Evolutionary conservation across 2,888 invertebrate genomes (phyloP).

Genomic region (Apamea crenata): DNA sequence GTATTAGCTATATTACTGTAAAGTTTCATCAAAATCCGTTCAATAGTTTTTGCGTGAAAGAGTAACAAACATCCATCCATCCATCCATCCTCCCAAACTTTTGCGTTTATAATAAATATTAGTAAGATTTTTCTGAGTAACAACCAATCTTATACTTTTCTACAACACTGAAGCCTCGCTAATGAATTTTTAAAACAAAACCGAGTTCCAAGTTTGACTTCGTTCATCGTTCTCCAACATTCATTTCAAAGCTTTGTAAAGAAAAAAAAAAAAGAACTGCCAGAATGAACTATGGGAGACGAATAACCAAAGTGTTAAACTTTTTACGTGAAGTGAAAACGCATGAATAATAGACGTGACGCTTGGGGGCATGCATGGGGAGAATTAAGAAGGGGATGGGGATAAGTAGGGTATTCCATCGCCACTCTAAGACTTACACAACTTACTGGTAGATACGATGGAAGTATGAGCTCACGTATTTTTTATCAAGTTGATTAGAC

Average conservation of each 20-base stretch:
- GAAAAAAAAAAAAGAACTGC: slow-evolving; percentile 28
- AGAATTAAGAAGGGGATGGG: neutral
- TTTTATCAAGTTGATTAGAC: neutral
- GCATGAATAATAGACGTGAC: slow-evolving; percentile 54
- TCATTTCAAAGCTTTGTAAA: slow-evolving; percentile 33
- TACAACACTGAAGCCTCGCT: slow-evolving; percentile 1
- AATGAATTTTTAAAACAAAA: slow-evolving; percentile 49
- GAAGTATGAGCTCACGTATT: slow-evolving; percentile 8
- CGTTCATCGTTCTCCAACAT: slow-evolving; percentile 16
- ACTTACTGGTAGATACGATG: slow-evolving; percentile 3
- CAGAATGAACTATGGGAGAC: slow-evolving; percentile 38
- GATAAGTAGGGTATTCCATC: neutral
- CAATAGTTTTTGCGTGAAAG: no score
- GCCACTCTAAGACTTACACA: slow-evolving; percentile 11
- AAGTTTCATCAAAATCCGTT: no score
- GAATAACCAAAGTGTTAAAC: slow-evolving; percentile 45
- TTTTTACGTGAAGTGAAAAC: slow-evolving; percentile 52
- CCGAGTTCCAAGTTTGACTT: slow-evolving; percentile 40
- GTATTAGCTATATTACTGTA: no score
- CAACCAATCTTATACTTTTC: neutral
- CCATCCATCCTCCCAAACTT: no score
- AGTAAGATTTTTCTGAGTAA: slow-evolving; percentile 1
- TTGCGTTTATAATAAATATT: no score
- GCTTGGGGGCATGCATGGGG: slow-evolving; percentile 12
- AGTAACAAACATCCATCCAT: no score